Conservation (phyloP, 2,797 vertebrate species). For the Danio jaintianensis region DNA sequence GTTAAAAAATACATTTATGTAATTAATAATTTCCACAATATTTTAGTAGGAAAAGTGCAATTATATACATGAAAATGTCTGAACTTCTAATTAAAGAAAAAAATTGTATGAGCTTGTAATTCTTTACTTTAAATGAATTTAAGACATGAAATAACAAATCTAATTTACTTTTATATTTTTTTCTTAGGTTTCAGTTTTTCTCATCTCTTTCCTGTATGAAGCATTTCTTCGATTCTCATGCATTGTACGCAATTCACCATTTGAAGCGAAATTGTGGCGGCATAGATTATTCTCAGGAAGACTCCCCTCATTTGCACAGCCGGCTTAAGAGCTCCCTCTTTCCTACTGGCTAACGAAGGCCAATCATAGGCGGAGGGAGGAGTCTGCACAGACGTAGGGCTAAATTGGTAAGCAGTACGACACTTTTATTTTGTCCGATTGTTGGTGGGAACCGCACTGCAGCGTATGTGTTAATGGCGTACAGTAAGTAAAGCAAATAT, state of each 20-base stretch:
- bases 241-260: slow-evolving; percentile 74
- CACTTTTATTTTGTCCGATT: slow-evolving; percentile 87
- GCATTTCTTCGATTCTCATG: slow-evolving; percentile 64
- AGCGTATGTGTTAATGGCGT: slow-evolving; percentile 85
- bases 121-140: not conserved
- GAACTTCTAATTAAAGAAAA: not conserved
- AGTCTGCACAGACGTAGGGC: slow-evolving; percentile 77
- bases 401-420: slow-evolving; percentile 85
- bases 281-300: slow-evolving; percentile 81
- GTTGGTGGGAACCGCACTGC: slow-evolving; percentile 85
- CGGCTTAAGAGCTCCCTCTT: slow-evolving; percentile 79
- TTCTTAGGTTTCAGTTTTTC: slow-evolving; percentile 74
- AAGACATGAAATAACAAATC: not conserved
- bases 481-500: slow-evolving; percentile 87
- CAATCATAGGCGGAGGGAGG: slow-evolving; percentile 82
- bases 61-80: not conserved
- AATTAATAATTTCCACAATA: not conserved
- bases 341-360: slow-evolving; percentile 81
- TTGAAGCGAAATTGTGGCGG: slow-evolving; percentile 79
- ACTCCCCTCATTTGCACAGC: slow-evolving; percentile 80
- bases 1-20: not conserved
- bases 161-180: not conserved
- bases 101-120: not conserved
- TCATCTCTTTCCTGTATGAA: slow-evolving; percentile 64
- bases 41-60: not conserved